Base-by-base conservation (phyloP, 2,888 invertebrate species). In the Pardosa pseudoannulata region DNA sequence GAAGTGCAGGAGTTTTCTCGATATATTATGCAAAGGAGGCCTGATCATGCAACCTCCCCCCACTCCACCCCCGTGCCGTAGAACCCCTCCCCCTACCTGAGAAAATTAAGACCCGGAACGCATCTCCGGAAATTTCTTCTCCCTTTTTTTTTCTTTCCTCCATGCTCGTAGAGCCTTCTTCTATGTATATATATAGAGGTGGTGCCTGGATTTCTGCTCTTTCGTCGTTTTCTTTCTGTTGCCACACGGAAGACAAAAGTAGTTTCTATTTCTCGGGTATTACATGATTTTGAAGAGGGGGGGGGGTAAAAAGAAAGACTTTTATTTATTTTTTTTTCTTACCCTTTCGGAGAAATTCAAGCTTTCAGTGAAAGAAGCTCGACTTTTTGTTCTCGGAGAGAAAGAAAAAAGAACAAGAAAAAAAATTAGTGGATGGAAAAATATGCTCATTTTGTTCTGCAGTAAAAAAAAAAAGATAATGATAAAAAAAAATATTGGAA, bases 31-130 rank as follows among this genome's bases (percentile, higher is more conserved):
- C 73, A 80, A 80, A 80, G 50, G 65, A 73, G 72, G 28, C 50
- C 64, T 80, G 80, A 80, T 80, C 80, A 80, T 50, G 65, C 73
- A 19, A 13, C 32, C 79, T 67, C 71, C n/a, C 36, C 46, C 13
- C 28, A 27, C 39, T 27, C 29, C 27, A 23, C 9, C 23, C 36
- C 27, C 13, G 19, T 28, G 28, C 64, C 16, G 6, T 19, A 23
- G 23, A 23, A 23, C n/a, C 56, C 56, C 5, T 23, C 65, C 65
- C 32, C 32, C 36, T 67, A 80, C 80, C 72, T 80, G 72, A 72
- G 80, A 73, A 80, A 80, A 80, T 80, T 80, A 80, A 80, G 80
- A 80, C 80, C 50, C 73, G 67, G 65, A 80, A 80, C 71, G 65
- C 80, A 73, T 80, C 64, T 76, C 70, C 64, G 13, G 39, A 29